Conservation (phyloP, 2,113 vertebrate genomes). For the Corythornis vintsioides region DNA sequence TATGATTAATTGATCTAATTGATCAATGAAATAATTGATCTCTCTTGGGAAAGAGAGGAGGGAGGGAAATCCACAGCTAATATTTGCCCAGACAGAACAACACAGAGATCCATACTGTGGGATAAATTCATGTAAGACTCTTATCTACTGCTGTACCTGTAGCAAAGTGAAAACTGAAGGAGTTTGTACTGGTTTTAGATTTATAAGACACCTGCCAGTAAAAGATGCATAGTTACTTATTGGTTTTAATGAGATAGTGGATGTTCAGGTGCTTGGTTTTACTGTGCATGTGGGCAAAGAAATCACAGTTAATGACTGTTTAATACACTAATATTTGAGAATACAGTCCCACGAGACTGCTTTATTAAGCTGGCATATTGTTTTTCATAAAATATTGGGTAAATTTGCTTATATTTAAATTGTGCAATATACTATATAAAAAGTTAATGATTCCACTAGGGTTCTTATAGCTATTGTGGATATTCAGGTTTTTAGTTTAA, state of each 20-base stretch:
- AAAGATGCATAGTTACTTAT: conserved; percentile 56
- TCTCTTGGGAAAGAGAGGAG: neutral
- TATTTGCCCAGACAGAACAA: neutral
- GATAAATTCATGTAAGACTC: neutral
- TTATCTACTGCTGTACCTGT: neutral
- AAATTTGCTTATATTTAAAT: conserved; percentile 51
- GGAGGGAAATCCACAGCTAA: neutral
- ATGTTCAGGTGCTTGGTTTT: conserved; percentile 12
- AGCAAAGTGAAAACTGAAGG: neutral
- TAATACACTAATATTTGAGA: conserved; percentile 55
- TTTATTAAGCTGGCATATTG: conserved; percentile 34
- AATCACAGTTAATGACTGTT: conserved; percentile 56
- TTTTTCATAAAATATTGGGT: conserved; percentile 52
- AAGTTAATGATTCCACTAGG: conserved; percentile 46
- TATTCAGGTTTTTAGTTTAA: conserved; percentile 65
- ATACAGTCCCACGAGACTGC: conserved; percentile 44
- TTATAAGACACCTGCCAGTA: conserved; percentile 20
- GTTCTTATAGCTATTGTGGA: conserved; percentile 52
- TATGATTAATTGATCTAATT: neutral
- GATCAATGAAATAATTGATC: too few relatives aligned
- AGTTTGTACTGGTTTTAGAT: conserved; percentile 23
- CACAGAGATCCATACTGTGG: neutral
- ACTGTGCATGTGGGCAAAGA: conserved; percentile 15
- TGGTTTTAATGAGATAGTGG: conserved; percentile 53
- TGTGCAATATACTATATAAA: conserved; percentile 24